These are phyloP conservation scores for Platyrinchus mystaceus DNA, from an alignment of 2,797 vertebrate species.

Conservation along the genomic window DNA sequence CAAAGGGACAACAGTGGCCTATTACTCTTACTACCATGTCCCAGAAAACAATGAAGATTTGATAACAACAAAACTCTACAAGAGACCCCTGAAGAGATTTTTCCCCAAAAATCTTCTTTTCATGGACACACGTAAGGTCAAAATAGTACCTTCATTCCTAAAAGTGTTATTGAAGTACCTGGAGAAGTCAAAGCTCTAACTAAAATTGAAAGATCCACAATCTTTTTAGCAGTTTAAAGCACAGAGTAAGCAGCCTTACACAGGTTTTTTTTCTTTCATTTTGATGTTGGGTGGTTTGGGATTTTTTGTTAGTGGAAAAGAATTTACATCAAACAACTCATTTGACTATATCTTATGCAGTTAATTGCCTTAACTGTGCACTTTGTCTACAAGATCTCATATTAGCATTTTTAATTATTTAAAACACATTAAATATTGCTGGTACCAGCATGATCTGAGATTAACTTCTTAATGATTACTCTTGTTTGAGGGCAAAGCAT, in stretches of 20 bases:
- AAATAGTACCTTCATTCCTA: not conserved
- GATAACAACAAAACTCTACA: not conserved
- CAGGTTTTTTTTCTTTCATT: not conserved
- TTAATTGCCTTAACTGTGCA: not conserved
- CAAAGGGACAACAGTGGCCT: not conserved
- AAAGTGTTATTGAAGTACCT: not conserved
- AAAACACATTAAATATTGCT: slow-evolving; percentile 23
- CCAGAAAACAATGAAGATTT: not conserved
- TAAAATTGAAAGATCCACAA: not conserved
- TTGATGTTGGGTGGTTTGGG: not conserved
- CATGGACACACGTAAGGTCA: not conserved
- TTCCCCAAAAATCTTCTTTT: not conserved
- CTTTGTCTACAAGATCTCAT: not conserved
- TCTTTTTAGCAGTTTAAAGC: not conserved
- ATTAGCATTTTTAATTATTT: slow-evolving; percentile 34
- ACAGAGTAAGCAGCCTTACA: not conserved
- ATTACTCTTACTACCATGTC: not conserved
- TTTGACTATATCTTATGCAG: not conserved
- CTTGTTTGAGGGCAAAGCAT: not conserved
- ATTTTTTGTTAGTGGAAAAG: not conserved
- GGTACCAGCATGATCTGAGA: not conserved
- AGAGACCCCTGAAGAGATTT: not conserved
- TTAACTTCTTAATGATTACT: not conserved
- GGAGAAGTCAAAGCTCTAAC: not conserved
- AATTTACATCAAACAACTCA: not conserved